phyloP scores from a whole-genome alignment of 2,113 vertebrate species.

The Puffinus mauretanicus region DNA sequence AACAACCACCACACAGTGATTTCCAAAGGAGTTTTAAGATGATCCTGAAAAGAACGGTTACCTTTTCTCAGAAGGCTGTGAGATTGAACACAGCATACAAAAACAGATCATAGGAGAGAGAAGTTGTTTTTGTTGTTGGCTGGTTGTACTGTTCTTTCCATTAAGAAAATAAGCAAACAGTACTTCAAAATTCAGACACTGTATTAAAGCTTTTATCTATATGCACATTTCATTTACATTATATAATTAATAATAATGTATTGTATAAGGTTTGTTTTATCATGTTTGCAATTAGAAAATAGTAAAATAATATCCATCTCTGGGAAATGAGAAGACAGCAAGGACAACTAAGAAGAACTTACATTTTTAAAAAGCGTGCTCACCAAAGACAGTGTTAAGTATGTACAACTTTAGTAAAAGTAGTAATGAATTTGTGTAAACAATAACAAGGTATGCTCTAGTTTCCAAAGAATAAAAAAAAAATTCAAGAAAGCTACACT shows the following conservation, averaged over 20 bases:
- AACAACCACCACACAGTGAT: not conserved
- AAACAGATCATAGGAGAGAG: not conserved
- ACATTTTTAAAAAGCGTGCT: not conserved
- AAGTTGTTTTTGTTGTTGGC: no score
- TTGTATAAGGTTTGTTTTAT: not conserved
- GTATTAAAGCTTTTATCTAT: not conserved
- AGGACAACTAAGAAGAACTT: not conserved
- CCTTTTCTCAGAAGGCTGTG: no score
- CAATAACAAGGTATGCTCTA: not conserved
- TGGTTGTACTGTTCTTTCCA: not conserved
- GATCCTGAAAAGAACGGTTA: not conserved
- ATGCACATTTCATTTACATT: not conserved
- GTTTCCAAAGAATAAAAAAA: not conserved
- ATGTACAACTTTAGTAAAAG: fast-evolving
- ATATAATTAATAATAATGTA: not conserved
- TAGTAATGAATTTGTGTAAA: not conserved
- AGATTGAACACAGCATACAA: not conserved
- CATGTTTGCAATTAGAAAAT: fast-evolving
- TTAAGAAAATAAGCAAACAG: not conserved
- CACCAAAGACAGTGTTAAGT: not conserved
- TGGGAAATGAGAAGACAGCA: not conserved
- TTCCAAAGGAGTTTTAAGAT: not conserved
- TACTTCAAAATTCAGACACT: not conserved
- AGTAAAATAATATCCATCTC: not conserved
- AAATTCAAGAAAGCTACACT: not conserved